These are phyloP conservation scores for Psammodynastes pulverulentus DNA, from an alignment of 2,113 vertebrate genomes.

Conservation along the genomic window DNA sequence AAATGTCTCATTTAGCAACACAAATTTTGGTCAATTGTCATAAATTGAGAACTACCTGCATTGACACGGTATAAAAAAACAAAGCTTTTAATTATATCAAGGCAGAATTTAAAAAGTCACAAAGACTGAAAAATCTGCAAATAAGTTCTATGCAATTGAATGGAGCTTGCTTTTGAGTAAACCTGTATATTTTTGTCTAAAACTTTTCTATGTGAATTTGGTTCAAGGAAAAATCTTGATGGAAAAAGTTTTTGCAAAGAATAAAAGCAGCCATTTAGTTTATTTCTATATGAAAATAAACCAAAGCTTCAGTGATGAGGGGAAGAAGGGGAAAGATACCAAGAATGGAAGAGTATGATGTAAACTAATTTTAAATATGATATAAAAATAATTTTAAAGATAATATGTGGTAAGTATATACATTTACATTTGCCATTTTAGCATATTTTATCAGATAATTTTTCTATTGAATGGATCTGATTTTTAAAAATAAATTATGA, in stretches of 20 bases:
- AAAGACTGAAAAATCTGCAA: slow-evolving; percentile 17
- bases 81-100: slow-evolving; percentile 55
- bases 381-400: slow-evolving; percentile 29
- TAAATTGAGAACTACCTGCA: background rate
- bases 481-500: slow-evolving; percentile 49
- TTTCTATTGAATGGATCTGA: slow-evolving; percentile 31
- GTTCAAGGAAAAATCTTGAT: slow-evolving; percentile 34
- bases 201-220: slow-evolving; percentile 42
- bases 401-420: slow-evolving; percentile 4
- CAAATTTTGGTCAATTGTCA: too few relatives aligned
- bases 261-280: slow-evolving; percentile 47
- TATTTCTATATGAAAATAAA: slow-evolving; percentile 37
- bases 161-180: background rate
- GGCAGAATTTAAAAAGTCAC: slow-evolving; percentile 46
- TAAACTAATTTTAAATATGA: slow-evolving; percentile 24
- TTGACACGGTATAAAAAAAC: slow-evolving; percentile 37
- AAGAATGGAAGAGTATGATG: background rate
- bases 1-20: too few relatives aligned
- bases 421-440: slow-evolving; percentile 43
- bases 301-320: slow-evolving; percentile 35
- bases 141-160: background rate
- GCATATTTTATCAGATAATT: slow-evolving; percentile 48
- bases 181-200: slow-evolving; percentile 13
- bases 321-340: slow-evolving; percentile 42
- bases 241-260: slow-evolving; percentile 54